Evolutionary conservation across 1,140 invertebrate genomes (phyloP).

Genomic region (Drosophila watanabei): DNA sequence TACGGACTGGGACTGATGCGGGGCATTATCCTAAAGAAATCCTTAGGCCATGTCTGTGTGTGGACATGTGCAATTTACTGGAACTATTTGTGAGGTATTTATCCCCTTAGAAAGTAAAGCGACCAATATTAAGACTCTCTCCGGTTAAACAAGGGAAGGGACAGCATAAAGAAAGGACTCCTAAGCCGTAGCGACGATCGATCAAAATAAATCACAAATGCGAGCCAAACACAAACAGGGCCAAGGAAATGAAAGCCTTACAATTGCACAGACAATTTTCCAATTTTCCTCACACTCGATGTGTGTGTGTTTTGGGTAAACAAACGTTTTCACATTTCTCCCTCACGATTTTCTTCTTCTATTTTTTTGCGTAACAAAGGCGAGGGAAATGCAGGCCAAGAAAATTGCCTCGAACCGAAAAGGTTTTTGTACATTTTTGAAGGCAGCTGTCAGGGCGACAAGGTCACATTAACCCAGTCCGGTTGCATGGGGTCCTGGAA

Average conservation of each 20-base stretch:
- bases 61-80: constrained; percentile 78
- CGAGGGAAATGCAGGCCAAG: constrained; percentile 63
- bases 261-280: constrained; percentile 81
- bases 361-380: constrained; percentile 75
- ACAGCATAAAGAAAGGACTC: constrained; percentile 30
- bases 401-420: constrained; percentile 72
- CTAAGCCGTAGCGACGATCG: constrained; percentile 69
- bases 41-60: constrained; percentile 43
- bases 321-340: constrained; percentile 57
- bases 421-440: constrained; percentile 32
- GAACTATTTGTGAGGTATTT: constrained; percentile 79
- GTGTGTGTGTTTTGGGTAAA: constrained; percentile 71
- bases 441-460: constrained; percentile 71
- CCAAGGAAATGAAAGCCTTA: constrained; percentile 55
- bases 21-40: constrained; percentile 14
- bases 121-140: constrained; percentile 76
- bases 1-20: neutral
- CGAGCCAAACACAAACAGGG: constrained; percentile 55
- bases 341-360: constrained; percentile 14
- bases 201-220: constrained; percentile 81
- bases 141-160: constrained; percentile 59
- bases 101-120: constrained; percentile 54
- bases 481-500: constrained; percentile 3
- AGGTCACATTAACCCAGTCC: constrained; percentile 51
- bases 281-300: constrained; percentile 69